Percentiles rank a stretch among this genome's conserved stretches.
These are phyloP conservation scores for Heliconius ethilla DNA, from an alignment of 2,888 invertebrate genomes.

Conservation along the genomic window DNA sequence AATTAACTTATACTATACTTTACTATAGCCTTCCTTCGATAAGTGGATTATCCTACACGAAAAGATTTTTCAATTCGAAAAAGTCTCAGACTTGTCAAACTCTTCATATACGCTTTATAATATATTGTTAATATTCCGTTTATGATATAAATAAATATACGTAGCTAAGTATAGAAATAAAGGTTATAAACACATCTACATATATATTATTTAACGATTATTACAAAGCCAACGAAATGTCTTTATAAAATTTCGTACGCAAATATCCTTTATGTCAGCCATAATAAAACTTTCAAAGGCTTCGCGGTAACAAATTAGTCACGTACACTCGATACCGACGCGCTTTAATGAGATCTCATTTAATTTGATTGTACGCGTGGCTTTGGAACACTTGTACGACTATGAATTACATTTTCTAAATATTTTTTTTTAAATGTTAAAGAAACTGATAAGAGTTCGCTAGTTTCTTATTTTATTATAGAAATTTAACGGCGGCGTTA, in stretches of 20 bases:
- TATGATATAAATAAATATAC: no score
- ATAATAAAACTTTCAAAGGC: constrained; percentile 23
- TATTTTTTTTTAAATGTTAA: neutral
- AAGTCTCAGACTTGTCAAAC: no score
- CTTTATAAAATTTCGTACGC: neutral
- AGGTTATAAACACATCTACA: no score
- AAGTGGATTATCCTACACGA: no score
- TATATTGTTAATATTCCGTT: no score
- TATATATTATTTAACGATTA: no score
- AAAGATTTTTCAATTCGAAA: no score
- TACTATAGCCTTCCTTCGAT: no score
- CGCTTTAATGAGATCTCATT: constrained; percentile 35
- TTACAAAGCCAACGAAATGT: neutral
- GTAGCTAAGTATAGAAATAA: no score
- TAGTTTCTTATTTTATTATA: neutral
- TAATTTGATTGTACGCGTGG: constrained; percentile 33
- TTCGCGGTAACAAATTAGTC: constrained; percentile 35
- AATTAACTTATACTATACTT: no score
- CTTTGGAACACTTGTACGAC: constrained; percentile 1
- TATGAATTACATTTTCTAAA: neutral
- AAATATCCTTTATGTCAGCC: neutral
- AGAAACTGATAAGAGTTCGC: no score
- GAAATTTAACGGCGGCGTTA: neutral
- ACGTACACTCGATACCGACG: constrained; percentile 32
- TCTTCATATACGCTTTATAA: no score